Conservation (phyloP, 1,140 invertebrate genomes). For the Latrodectus geometricus region DNA sequence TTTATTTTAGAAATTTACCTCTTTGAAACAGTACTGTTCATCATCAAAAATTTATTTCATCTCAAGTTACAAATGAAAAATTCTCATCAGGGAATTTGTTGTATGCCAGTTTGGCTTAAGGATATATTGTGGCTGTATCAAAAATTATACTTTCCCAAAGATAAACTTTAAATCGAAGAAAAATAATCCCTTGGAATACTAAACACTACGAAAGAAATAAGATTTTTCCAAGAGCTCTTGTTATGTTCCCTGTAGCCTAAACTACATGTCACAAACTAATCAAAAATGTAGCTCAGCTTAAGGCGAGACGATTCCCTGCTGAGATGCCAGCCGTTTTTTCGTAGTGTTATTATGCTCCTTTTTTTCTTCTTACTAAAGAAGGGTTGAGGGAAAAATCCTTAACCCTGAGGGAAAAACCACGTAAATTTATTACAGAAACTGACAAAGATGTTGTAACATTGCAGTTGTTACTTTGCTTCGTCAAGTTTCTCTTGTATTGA, state of each 20-base stretch:
- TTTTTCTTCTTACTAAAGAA: not conserved
- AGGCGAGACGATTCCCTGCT: constrained; percentile 9
- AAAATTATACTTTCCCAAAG: no score
- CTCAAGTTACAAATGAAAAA: no score
- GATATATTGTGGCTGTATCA: no score
- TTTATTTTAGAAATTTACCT: no score
- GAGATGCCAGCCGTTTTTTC: not conserved
- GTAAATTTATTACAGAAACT: constrained; percentile 35
- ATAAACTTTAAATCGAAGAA: no score
- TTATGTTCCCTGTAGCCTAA: constrained; percentile 7
- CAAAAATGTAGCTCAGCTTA: constrained; percentile 43
- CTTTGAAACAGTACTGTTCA: no score
- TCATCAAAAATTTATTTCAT: no score
- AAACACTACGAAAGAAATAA: not conserved
- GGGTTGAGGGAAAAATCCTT: not conserved
- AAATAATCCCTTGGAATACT: no score
- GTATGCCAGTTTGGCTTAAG: no score
- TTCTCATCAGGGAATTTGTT: no score
- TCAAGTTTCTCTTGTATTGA: no score
- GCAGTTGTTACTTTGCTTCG: constrained; percentile 3
- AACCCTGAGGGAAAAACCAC: not conserved
- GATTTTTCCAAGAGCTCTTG: constrained; percentile 1
- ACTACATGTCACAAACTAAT: constrained; percentile 34
- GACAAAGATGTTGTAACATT: not conserved
- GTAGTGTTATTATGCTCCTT: not conserved